Conservation (phyloP, 2,888 invertebrate species). For the Ecdyonurus torrentis region DNA sequence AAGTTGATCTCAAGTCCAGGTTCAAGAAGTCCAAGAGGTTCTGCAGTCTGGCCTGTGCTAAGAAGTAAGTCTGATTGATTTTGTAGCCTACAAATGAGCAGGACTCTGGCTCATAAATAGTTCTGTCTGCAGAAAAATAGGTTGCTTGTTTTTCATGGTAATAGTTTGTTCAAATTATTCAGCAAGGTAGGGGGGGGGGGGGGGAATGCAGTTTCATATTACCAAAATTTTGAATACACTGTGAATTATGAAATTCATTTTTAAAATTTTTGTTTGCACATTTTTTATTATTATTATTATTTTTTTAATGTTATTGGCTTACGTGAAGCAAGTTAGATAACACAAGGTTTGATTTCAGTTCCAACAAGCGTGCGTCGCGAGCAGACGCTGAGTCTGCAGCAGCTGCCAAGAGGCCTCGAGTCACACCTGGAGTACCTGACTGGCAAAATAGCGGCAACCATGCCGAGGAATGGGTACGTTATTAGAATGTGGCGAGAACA, state of each 20-base stretch:
- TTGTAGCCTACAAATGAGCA: too few relatives aligned
- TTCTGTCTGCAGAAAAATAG: too few relatives aligned
- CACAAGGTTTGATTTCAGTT: conserved; percentile 25
- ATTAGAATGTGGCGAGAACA: too few relatives aligned
- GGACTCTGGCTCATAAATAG: too few relatives aligned
- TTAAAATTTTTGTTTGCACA: conserved; percentile 7
- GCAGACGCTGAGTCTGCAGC: conserved; percentile 18
- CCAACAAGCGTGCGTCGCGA: conserved; percentile 22
- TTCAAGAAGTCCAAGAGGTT: conserved; percentile 59
- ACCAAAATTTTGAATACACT: too few relatives aligned
- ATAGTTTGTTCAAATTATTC: too few relatives aligned
- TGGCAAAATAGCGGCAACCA: conserved; percentile 4
- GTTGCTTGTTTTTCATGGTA: too few relatives aligned
- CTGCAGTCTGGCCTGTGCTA: conserved; percentile 56
- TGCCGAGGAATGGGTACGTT: conserved; percentile 10
- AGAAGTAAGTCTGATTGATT: conserved; percentile 37
- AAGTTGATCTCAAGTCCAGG: conserved; percentile 40
- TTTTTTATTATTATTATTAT: too few relatives aligned
- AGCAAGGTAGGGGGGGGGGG: too few relatives aligned
- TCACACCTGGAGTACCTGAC: conserved; percentile 1
- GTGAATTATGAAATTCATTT: too few relatives aligned
- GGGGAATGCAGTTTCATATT: too few relatives aligned
- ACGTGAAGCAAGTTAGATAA: not conserved
- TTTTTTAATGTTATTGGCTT: too few relatives aligned
- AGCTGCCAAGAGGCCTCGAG: not conserved